A percentile compares a stretch with the other conserved stretches of the same genome.
Evolutionary conservation across 2,113 vertebrate genomes (phyloP).

Genomic region (Psammodynastes pulverulentus): DNA sequence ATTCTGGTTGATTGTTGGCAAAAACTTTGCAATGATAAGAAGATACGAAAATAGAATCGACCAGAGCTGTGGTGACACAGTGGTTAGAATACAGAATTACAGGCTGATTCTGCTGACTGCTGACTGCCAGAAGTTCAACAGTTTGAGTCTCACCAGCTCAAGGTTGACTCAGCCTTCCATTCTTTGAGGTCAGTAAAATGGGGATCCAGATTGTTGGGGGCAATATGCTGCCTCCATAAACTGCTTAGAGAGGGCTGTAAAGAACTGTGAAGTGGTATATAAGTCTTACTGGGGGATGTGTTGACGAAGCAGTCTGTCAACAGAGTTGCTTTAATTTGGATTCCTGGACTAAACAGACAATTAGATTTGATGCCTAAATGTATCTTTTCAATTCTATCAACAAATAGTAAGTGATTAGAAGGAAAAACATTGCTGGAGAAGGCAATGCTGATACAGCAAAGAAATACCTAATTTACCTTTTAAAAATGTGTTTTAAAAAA

Average conservation of each 20-base stretch:
- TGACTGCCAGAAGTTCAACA: too few species aligned
- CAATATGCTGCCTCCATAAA: too few species aligned
- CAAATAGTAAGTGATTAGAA: not conserved
- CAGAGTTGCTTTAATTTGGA: not conserved
- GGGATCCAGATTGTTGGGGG: too few species aligned
- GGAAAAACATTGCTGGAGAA: not conserved
- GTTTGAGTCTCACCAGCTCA: too few species aligned
- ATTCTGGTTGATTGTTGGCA: not conserved
- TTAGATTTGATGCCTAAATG: not conserved
- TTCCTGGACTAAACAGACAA: not conserved
- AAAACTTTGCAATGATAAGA: not conserved
- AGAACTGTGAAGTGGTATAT: too few species aligned
- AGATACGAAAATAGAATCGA: not conserved
- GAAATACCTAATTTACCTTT: not conserved
- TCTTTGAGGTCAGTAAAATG: too few species aligned
- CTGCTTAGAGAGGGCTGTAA: too few species aligned
- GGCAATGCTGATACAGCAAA: too few species aligned
- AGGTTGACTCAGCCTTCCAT: too few species aligned
- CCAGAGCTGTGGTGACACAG: too few species aligned
- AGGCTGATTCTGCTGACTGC: too few species aligned
- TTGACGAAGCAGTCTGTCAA: not conserved
- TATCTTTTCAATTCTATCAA: not conserved
- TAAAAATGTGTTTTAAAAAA: not conserved
- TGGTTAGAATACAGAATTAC: too few species aligned
- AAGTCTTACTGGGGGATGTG: not conserved